Evolutionary conservation across 2,113 vertebrate genomes (phyloP).

Genomic region (Macrotus californicus): DNA sequence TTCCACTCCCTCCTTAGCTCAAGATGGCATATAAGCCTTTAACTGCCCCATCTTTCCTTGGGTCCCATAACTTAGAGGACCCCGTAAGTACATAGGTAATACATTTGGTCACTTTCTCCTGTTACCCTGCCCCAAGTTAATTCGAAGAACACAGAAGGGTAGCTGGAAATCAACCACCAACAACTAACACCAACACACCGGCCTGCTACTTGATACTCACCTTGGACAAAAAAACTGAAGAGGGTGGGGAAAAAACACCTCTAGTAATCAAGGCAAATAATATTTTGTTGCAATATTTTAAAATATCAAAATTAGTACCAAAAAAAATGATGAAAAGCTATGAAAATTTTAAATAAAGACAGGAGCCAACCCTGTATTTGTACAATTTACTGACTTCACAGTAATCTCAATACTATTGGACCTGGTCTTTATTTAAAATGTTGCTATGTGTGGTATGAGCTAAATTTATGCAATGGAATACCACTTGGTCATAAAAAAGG

Average conservation of each 20-base stretch:
- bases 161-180: neutral
- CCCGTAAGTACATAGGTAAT: neutral
- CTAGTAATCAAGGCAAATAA: neutral
- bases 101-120: neutral
- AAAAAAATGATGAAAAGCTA: neutral
- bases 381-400: neutral
- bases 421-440: slow-evolving; percentile 1
- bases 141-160: neutral
- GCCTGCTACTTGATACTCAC: neutral
- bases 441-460: neutral
- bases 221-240: neutral
- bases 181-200: neutral
- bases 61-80: neutral
- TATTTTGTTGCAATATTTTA: neutral
- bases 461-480: neutral
- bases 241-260: neutral
- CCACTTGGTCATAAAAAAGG: neutral
- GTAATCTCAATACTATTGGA: neutral
- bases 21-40: no score
- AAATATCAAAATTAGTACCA: neutral
- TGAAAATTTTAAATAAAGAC: neutral
- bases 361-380: neutral
- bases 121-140: neutral
- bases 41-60: neutral
- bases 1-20: neutral